Percentiles rank a stretch among this genome's conserved stretches.
phyloP scores from a whole-genome alignment of 1,140 invertebrate species.

The Leptopilina clavipes region DNA sequence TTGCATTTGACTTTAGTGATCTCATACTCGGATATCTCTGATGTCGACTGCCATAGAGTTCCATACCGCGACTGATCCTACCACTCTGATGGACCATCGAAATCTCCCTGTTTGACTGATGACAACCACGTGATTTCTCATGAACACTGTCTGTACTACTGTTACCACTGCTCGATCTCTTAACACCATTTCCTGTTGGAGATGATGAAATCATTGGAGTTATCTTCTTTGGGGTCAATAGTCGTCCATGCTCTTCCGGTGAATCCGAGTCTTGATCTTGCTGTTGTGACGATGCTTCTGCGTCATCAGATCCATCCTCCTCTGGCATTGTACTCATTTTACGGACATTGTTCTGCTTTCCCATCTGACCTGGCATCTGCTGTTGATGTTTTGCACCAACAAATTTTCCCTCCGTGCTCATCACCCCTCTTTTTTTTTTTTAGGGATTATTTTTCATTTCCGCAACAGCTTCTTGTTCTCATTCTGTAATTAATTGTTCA shows the following conservation, averaged over 20 bases:
- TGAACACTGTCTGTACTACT: slow-evolving; percentile 60
- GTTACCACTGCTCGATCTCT: slow-evolving; percentile 46
- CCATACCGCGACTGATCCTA: slow-evolving; percentile 47
- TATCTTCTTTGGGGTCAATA: slow-evolving; percentile 54
- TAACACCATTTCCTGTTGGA: slow-evolving; percentile 42
- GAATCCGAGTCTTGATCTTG: slow-evolving; percentile 58
- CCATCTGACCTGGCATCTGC: neutral
- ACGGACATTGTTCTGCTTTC: slow-evolving; percentile 49
- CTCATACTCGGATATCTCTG: slow-evolving; percentile 38
- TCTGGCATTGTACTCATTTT: slow-evolving; percentile 70
- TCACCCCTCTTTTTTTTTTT: slow-evolving; percentile 1
- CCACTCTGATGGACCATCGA: slow-evolving; percentile 31
- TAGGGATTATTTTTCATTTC: slow-evolving; percentile 27
- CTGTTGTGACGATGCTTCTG: slow-evolving; percentile 43
- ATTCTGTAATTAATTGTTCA: slow-evolving; percentile 35
- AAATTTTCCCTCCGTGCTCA: slow-evolving; percentile 38
- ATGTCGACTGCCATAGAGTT: slow-evolving; percentile 49
- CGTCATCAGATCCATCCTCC: slow-evolving; percentile 64
- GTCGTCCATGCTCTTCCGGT: slow-evolving; percentile 60
- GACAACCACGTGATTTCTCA: slow-evolving; percentile 50
- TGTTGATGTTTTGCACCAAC: slow-evolving; percentile 40
- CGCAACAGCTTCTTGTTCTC: slow-evolving; percentile 36
- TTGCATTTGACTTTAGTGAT: neutral
- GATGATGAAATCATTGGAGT: slow-evolving; percentile 41
- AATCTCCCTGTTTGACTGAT: slow-evolving; percentile 27